Evolutionary conservation across 2,797 vertebrate genomes (phyloP).

Genomic region (Halcyon chelicuti): DNA sequence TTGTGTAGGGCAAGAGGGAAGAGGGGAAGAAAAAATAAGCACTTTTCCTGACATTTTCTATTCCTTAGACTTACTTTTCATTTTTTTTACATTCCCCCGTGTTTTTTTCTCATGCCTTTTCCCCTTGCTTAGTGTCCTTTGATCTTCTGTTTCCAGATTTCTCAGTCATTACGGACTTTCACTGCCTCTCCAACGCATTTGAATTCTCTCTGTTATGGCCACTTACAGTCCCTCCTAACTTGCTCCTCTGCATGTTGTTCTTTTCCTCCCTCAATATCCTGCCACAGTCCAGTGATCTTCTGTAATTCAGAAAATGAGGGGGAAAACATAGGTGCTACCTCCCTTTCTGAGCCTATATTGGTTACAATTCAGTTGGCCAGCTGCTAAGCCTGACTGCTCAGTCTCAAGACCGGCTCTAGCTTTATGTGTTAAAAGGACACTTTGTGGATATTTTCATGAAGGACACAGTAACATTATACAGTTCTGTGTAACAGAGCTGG

Average conservation of each 20-base stretch:
- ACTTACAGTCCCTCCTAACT: not conserved
- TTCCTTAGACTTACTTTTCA: not conserved
- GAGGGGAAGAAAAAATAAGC: not conserved
- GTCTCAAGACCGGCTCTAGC: not conserved
- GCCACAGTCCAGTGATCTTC: not conserved
- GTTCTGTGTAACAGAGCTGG: not conserved
- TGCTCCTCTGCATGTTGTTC: not conserved
- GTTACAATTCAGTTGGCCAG: not conserved
- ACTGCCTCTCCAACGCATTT: not conserved
- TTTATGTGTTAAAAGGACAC: not conserved
- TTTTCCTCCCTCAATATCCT: not conserved
- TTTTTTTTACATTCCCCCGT: not conserved
- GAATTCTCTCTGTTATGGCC: not conserved
- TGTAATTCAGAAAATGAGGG: constrained; percentile 27
- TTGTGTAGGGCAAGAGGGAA: not conserved
- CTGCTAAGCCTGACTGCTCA: not conserved
- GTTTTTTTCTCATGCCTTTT: not conserved
- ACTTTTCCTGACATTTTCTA: not conserved
- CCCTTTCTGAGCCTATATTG: not conserved
- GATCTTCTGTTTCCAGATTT: not conserved
- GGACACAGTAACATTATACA: not conserved
- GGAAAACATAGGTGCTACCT: not conserved
- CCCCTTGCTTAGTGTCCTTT: not conserved
- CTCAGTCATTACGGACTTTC: not conserved
- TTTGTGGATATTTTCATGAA: not conserved